These are phyloP conservation scores for Drosophila ficusphila DNA, from an alignment of 1,140 invertebrate genomes.

Conservation along the genomic window DNA sequence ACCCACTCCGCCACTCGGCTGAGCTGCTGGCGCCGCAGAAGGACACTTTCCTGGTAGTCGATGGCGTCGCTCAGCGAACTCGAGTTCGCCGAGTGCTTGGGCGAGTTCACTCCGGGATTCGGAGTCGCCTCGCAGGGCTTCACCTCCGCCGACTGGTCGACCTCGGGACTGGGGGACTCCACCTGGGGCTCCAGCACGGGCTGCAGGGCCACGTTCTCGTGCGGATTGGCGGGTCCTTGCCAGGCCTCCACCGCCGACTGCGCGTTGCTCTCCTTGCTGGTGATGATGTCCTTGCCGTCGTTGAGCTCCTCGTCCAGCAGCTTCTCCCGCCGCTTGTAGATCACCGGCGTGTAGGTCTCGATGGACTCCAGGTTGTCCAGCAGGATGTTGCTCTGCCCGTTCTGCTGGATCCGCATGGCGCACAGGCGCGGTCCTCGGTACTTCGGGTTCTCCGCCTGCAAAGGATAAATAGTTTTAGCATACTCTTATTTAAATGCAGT, in stretches of 20 bases:
- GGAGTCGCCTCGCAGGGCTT: neutral
- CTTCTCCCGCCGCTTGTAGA: slow-evolving; percentile 86
- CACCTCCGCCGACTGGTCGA: slow-evolving; percentile 35
- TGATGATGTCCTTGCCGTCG: slow-evolving; percentile 83
- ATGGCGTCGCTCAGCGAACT: slow-evolving; percentile 79
- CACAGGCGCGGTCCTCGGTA: slow-evolving; percentile 88
- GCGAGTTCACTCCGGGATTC: slow-evolving; percentile 27
- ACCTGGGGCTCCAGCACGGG: slow-evolving; percentile 68
- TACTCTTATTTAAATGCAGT: no score
- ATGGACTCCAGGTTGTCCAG: slow-evolving; percentile 89
- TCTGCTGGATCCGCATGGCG: slow-evolving; percentile 89
- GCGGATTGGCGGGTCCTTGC: slow-evolving; percentile 55
- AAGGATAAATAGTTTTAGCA: neutral
- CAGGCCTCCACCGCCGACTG: slow-evolving; percentile 63
- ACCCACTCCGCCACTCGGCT: slow-evolving; percentile 89
- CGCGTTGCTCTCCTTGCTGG: slow-evolving; percentile 77
- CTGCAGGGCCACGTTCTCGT: slow-evolving; percentile 63
- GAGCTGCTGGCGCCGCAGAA: slow-evolving; percentile 86
- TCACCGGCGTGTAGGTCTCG: slow-evolving; percentile 87
- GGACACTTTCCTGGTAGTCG: slow-evolving; percentile 78
- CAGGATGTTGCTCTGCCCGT: slow-evolving; percentile 90
- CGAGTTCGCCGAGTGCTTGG: slow-evolving; percentile 75
- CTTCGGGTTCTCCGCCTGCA: slow-evolving; percentile 77
- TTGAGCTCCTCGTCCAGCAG: slow-evolving; percentile 81
- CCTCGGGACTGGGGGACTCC: slow-evolving; percentile 50